Percentiles rank a stretch among this genome's conserved stretches.
These are phyloP conservation scores for Amblyraja radiata DNA, from an alignment of 2,797 vertebrate species.

Conservation along the genomic window DNA sequence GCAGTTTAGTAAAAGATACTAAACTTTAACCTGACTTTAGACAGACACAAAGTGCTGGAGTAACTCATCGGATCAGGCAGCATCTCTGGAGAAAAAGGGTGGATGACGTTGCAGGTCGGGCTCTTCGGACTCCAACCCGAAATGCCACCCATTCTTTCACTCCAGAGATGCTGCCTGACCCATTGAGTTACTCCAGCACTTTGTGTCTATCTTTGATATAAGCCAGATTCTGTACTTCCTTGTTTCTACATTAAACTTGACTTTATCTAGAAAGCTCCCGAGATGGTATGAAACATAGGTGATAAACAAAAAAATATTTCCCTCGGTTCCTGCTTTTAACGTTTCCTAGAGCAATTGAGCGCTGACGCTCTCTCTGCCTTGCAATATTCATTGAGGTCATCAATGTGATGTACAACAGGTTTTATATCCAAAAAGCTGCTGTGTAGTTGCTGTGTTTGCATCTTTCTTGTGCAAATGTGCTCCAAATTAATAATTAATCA, in stretches of 20 bases:
- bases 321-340: background rate
- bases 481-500: slow-evolving; percentile 23
- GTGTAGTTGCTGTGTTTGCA: background rate
- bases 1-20: background rate
- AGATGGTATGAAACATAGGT: background rate
- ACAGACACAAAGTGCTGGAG: too few species aligned
- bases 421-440: slow-evolving; percentile 20
- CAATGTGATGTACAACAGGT: slow-evolving; percentile 21
- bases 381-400: slow-evolving; percentile 19
- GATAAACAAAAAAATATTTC: background rate
- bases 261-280: too few species aligned
- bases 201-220: too few species aligned
- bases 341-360: background rate
- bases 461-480: background rate
- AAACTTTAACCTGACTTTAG: background rate
- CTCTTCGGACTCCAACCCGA: too few species aligned
- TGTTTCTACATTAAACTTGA: background rate
- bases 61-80: too few species aligned
- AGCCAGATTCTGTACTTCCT: too few species aligned
- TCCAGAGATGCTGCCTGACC: too few species aligned
- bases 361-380: background rate
- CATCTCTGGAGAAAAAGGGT: too few species aligned
- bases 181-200: too few species aligned
- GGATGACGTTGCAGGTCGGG: too few species aligned
- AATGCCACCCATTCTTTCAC: too few species aligned